These are phyloP conservation scores for Taurulus bubalis DNA, from an alignment of 2,113 vertebrate species.

Conservation along the genomic window DNA sequence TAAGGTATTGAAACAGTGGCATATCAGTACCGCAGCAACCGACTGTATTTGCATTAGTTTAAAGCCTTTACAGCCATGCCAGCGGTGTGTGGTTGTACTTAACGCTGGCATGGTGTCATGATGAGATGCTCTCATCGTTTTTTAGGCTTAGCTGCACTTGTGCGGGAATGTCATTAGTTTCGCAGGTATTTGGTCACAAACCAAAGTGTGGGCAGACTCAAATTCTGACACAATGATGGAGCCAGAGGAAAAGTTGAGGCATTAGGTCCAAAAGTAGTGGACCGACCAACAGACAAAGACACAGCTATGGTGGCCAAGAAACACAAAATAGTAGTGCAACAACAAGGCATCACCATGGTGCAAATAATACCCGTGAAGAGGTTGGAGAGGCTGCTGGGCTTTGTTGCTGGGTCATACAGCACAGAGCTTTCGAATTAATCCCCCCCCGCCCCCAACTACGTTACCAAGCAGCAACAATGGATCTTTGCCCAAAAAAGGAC, in stretches of 20 bases:
- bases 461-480: background rate
- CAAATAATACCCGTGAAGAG: background rate
- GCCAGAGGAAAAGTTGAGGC: too few relatives aligned
- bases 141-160: background rate
- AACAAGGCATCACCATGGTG: background rate
- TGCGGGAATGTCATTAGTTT: background rate
- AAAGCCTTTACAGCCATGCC: background rate
- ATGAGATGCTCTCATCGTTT: background rate
- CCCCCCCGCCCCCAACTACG: background rate
- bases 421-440: background rate
- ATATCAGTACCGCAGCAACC: background rate
- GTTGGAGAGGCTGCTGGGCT: background rate
- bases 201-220: background rate
- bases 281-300: background rate
- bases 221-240: background rate
- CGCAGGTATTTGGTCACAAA: background rate
- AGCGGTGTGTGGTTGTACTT: background rate
- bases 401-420: background rate
- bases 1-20: background rate
- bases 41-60: background rate
- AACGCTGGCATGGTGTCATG: background rate
- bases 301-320: background rate
- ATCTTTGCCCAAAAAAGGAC: background rate
- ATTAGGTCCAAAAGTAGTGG: background rate
- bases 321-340: slow-evolving; percentile 3